phyloP scores from a whole-genome alignment of 2,888 invertebrate species.

The Aleiodes leptofemur region DNA sequence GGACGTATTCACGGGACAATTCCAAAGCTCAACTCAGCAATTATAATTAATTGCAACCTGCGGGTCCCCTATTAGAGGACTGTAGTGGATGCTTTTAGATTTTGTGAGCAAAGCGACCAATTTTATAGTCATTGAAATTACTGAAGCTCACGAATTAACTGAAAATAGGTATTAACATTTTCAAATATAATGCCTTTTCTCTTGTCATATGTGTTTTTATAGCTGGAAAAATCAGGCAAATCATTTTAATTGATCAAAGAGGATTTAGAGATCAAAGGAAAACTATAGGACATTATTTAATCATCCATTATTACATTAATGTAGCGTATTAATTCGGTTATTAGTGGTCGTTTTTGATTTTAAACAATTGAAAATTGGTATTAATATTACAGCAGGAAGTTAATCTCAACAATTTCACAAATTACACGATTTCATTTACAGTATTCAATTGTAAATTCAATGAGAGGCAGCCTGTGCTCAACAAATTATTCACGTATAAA shows the following conservation, averaged over 20 bases:
- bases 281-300: too few relatives aligned
- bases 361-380: too few relatives aligned
- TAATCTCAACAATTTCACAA: neutral
- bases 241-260: too few relatives aligned
- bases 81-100: slow-evolving; percentile 49
- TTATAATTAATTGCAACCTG: slow-evolving; percentile 62
- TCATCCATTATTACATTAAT: too few relatives aligned
- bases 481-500: slow-evolving; percentile 8
- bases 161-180: too few relatives aligned
- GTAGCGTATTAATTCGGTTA: too few relatives aligned
- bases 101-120: slow-evolving; percentile 11
- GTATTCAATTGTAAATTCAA: slow-evolving; percentile 5
- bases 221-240: too few relatives aligned
- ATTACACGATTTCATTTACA: slow-evolving; percentile 3
- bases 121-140: slow-evolving; percentile 9
- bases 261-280: too few relatives aligned
- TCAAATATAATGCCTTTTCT: too few relatives aligned
- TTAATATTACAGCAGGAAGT: slow-evolving; percentile 1
- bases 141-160: neutral
- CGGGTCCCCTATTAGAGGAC: slow-evolving; percentile 51
- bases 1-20: slow-evolving; percentile 53
- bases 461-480: neutral
- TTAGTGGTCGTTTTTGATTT: too few relatives aligned
- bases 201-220: too few relatives aligned
- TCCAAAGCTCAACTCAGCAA: slow-evolving; percentile 55